Evolutionary conservation across 2,797 vertebrate species (phyloP).

Genomic region (Oreochromis mossambicus): DNA sequence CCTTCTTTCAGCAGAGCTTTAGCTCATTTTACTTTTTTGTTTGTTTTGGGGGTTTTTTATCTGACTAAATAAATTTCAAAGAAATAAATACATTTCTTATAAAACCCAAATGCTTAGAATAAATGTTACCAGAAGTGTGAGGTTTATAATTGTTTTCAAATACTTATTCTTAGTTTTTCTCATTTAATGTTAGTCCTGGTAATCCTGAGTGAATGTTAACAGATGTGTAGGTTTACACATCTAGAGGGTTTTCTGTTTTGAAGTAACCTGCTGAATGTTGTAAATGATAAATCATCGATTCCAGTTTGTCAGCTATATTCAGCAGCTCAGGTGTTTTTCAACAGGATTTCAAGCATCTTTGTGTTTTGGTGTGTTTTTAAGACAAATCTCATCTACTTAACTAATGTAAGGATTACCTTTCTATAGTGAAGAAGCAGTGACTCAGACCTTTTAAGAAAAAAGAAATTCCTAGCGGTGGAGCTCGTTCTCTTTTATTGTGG

Average conservation of each 20-base stretch:
- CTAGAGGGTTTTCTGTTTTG: fast-evolving
- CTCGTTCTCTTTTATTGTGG: not conserved
- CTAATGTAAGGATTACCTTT: not conserved
- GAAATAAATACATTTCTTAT: not conserved
- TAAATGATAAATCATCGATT: not conserved
- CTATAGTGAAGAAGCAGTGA: not conserved
- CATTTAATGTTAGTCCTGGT: not conserved
- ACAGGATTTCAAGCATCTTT: not conserved
- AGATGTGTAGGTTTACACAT: not conserved
- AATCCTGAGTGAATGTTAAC: not conserved
- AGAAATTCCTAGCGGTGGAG: fast-evolving
- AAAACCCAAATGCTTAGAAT: not conserved
- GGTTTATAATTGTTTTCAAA: not conserved
- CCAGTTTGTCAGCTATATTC: not conserved
- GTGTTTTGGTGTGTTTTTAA: not conserved
- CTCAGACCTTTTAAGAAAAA: not conserved
- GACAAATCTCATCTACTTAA: fast-evolving
- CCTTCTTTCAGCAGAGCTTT: fast-evolving
- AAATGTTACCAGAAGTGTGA: not conserved
- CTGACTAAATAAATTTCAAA: not conserved
- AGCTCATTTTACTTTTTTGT: not conserved
- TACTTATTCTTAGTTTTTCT: not conserved
- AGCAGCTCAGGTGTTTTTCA: not conserved
- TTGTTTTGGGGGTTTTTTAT: not conserved
- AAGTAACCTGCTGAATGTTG: not conserved